Percentiles rank a stretch among this genome's conserved stretches.
phyloP scores from a whole-genome alignment of 2,888 invertebrate species.

The Protophormia terraenovae region DNA sequence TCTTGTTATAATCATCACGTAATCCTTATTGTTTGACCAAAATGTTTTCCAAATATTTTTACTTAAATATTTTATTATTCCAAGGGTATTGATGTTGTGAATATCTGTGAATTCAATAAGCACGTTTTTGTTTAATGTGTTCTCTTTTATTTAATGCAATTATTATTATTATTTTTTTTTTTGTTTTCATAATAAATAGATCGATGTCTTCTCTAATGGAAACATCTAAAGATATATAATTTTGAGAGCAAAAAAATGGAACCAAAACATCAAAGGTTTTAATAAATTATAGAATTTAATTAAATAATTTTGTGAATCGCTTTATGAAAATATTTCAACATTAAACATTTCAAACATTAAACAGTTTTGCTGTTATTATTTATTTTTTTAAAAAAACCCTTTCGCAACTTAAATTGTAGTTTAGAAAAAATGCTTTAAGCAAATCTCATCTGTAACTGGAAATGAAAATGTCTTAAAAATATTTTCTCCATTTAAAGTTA shows the following conservation, averaged over 20 bases:
- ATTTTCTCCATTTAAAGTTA: not conserved
- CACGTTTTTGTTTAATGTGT: not conserved
- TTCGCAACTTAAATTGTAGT: too few species aligned
- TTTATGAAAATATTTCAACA: too few species aligned
- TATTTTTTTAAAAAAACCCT: too few species aligned
- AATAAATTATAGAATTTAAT: too few species aligned
- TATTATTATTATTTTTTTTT: too few species aligned
- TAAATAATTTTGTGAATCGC: too few species aligned
- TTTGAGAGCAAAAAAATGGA: too few species aligned
- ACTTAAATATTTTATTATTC: not conserved
- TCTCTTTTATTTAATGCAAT: not conserved
- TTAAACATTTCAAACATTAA: too few species aligned
- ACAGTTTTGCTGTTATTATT: too few species aligned
- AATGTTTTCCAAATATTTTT: not conserved
- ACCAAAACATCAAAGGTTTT: too few species aligned
- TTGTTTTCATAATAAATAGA: not conserved
- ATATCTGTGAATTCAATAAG: not conserved
- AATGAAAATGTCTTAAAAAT: not conserved
- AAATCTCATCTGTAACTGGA: not conserved
- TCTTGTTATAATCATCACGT: not conserved
- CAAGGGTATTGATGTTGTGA: not conserved
- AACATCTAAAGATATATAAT: too few species aligned
- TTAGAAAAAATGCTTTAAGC: not conserved
- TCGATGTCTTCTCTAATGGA: too few species aligned
- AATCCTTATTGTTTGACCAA: constrained; percentile 1